A percentile compares a stretch with the other conserved stretches of the same genome.
Evolutionary conservation across 2,113 vertebrate genomes (phyloP).

Genomic region (Telmatochromis brachygnathus): DNA sequence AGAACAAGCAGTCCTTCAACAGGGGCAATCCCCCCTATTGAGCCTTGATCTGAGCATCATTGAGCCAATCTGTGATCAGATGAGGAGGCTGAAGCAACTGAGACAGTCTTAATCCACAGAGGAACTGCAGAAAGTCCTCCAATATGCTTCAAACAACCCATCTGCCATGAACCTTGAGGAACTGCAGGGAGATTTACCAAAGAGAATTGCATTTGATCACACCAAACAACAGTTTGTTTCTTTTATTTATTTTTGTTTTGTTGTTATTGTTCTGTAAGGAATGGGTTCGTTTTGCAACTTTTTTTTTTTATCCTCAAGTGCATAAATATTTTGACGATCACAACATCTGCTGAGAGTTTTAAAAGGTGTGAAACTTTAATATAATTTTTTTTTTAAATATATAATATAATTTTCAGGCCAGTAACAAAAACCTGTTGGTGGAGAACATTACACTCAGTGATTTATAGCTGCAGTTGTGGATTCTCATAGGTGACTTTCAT

Average conservation of each 20-base stretch:
- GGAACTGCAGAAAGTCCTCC: background rate
- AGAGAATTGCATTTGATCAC: background rate
- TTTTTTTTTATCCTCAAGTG: background rate
- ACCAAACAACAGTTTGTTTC: background rate
- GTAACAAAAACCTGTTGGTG: background rate
- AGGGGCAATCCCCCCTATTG: background rate
- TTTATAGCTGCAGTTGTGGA: background rate
- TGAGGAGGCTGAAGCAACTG: background rate
- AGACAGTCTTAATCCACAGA: background rate
- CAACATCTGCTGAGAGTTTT: accelerated
- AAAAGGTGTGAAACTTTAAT: background rate
- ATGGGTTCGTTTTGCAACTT: background rate
- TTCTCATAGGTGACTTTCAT: background rate
- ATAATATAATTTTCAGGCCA: background rate
- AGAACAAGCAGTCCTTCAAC: background rate
- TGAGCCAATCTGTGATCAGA: background rate
- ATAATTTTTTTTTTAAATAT: accelerated
- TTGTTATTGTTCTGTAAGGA: background rate
- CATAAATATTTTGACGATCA: background rate
- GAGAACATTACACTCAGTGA: background rate
- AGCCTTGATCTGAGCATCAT: background rate
- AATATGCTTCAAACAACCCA: background rate
- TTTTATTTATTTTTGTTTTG: background rate
- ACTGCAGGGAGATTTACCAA: background rate
- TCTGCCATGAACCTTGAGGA: background rate